Evolutionary conservation across 2,888 invertebrate species (phyloP), one percentile per base, ranked within the genome.

Genomic region (Tipula confusa): DNA sequence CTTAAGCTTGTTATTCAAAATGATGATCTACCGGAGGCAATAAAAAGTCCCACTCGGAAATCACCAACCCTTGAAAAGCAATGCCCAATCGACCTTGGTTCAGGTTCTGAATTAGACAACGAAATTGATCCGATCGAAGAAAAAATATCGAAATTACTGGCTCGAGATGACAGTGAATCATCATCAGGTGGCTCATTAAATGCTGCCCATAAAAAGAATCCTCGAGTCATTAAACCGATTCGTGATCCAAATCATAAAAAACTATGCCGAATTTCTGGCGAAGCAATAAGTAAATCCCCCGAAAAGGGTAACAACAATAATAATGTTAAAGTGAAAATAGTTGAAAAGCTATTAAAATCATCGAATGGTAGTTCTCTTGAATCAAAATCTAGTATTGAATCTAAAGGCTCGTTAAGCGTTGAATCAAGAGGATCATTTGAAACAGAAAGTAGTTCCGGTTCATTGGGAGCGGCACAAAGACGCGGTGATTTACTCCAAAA

Each of bases 371-470:
- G 90, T 84, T 90, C 90, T 1, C 88, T 89, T 64, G 90, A 90
- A 86, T 93, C 93, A 0, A 93, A 92, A 86, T 93, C 93, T 0
- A 93, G 93, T 86, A 90, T 93, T 84, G 93, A 93, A 86, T 93
- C 93, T 0, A 91, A 91, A 86, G 92, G 92, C 29, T 93, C 93
- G 0, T 88, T 93, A 6, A 93, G 93, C 86, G 93, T 94, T 1
- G 94, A 94, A 87, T 94, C 94, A 0, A 91, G 93, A 85, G 94
- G 94, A 82, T 94, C 94, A 0, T 91, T 94, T 86, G 94, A 94
- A 89, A 94, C 94, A 0, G 94, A 94, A 88, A 94, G 94, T 29
- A 94, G 94, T 85, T 94, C 94, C 2, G 94, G 94, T 0, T 94
- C 94, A 83, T 89, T 94, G 84, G 94, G 94, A n/a, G 92, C 93